Percentiles rank a stretch among this genome's conserved stretches.
Evolutionary conservation across 2,113 vertebrate species (phyloP).

Genomic region (Anhinga rufa): DNA sequence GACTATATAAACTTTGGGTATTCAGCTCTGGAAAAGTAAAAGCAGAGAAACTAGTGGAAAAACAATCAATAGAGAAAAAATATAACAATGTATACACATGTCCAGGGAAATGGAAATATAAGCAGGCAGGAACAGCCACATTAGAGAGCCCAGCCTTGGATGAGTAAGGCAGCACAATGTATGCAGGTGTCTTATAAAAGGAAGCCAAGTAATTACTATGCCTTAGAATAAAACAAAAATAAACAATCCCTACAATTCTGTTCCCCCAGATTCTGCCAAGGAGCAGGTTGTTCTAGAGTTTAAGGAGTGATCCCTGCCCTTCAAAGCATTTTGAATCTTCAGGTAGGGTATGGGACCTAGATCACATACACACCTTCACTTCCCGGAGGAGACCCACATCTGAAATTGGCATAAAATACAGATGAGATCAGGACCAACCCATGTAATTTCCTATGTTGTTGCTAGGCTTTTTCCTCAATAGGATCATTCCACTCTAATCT

Average conservation of each 20-base stretch:
- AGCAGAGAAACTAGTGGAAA: background rate
- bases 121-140: background rate
- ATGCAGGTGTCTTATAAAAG: background rate
- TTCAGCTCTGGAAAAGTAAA: constrained; percentile 23
- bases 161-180: background rate
- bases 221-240: background rate
- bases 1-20: background rate
- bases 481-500: background rate
- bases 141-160: background rate
- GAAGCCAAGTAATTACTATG: constrained; percentile 13
- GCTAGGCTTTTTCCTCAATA: background rate
- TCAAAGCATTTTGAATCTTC: background rate
- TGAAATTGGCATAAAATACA: background rate
- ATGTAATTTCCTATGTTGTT: background rate
- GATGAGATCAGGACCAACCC: background rate
- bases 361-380: background rate
- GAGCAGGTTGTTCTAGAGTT: background rate
- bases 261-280: background rate
- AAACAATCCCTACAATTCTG: background rate
- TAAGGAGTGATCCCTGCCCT: background rate
- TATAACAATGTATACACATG: background rate
- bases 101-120: background rate
- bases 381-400: background rate
- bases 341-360: background rate
- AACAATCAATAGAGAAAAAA: background rate